Evolutionary conservation across 2,113 vertebrate species (phyloP), one percentile per base, ranked within the genome.

Genomic region (Bos javanicus): DNA sequence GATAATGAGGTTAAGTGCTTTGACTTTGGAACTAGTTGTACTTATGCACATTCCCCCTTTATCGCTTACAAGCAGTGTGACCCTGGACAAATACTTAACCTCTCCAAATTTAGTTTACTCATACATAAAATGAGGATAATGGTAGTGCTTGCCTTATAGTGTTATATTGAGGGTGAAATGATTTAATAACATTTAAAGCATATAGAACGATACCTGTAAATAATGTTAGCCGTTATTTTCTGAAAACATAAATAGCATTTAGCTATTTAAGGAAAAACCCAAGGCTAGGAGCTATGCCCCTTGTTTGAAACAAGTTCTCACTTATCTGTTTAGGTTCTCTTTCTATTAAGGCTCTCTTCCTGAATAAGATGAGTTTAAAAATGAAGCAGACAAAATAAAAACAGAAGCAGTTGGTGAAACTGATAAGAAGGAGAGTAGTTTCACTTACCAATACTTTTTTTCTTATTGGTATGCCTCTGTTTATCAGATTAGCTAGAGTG

Each of bases 91-190:
- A 28, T 80, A 87, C 57, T 92, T 67, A 89, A 76, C 28, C 12
- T 83, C 43, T 30, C n/a, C 56, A 76, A 36, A 28, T 33, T 85
- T 80, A 95, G 48, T 83, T 96, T 87, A 26, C 36, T 94, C n/a
- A 19, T 88, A 25, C 86, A 15, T 95, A 81, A 97, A 91, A 91
- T 90, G 50, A 25, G 28, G 25, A 36, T 96, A 36, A 56, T 95
- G n/a, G 54, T 81, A 92, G 13, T 52, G 30, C 33, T 82, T 81
- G 25, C 59, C 59, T 62, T 16, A 8, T 43, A 48, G 64, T 92
- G 78, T 74, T 95, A 52, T 85, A 94, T 95, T 97, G 83, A 94
- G 36, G 67, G 76, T 64, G 59, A 95, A 95, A 80, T 87, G 1
- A 48, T 13, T 52, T 94, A 92, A 74, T 71, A 52, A 33, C 48